These are phyloP conservation scores for Lasioglossum leucozonium DNA, from an alignment of 2,888 invertebrate species.

Conservation along the genomic window DNA sequence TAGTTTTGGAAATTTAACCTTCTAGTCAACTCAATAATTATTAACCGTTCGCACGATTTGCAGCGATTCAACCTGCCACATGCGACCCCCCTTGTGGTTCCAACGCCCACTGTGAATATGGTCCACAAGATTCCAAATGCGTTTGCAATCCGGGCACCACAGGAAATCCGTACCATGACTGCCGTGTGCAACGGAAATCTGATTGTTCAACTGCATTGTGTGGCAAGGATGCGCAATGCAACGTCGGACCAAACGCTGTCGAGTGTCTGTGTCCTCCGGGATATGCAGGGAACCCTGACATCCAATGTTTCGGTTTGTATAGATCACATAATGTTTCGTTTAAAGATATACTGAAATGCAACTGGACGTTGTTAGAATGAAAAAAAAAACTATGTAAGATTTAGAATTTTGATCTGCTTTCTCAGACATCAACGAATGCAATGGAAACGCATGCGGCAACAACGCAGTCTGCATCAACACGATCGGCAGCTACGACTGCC, in stretches of 20 bases:
- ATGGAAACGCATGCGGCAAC: conserved; percentile 91
- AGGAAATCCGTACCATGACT: conserved; percentile 95
- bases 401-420: background rate
- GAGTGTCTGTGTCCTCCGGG: conserved; percentile 94
- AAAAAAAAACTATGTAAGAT: background rate
- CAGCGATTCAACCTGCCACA: conserved; percentile 91
- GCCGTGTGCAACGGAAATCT: conserved; percentile 89
- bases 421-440: conserved; percentile 91
- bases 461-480: conserved; percentile 96
- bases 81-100: conserved; percentile 93
- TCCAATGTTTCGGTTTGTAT: conserved; percentile 89
- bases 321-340: background rate
- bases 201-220: conserved; percentile 91
- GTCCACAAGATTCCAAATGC: conserved; percentile 89
- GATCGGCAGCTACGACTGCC: conserved; percentile 94
- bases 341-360: background rate
- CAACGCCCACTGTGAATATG: conserved; percentile 95
- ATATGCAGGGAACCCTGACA: conserved; percentile 94
- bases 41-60: background rate
- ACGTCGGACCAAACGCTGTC: conserved; percentile 89
- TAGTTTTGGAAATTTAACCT: background rate
- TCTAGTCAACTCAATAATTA: no score
- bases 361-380: background rate
- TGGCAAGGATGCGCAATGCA: conserved; percentile 92
- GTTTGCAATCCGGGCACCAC: conserved; percentile 93